A percentile compares a stretch with the other conserved stretches of the same genome.
Evolutionary conservation across 2,797 vertebrate genomes (phyloP).

Genomic region (Gambusia yucatana): DNA sequence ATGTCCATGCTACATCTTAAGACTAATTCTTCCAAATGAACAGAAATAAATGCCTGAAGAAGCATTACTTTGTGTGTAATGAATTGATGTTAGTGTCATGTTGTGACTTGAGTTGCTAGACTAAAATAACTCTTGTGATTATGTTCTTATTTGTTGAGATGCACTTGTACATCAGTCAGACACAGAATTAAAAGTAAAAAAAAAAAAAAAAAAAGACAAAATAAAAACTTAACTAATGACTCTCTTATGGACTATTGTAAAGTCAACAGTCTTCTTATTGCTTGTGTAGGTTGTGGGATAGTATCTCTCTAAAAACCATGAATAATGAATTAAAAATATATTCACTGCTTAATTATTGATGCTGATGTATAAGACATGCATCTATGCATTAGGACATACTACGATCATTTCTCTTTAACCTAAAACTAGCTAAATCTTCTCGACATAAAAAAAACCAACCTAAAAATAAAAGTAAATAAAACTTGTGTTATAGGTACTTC

Average conservation of each 20-base stretch:
- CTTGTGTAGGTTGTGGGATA: neutral
- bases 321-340: neutral
- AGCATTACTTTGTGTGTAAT: neutral
- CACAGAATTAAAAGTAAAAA: neutral
- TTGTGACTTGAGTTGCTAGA: neutral
- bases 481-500: neutral
- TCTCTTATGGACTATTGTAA: neutral
- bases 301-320: neutral
- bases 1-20: neutral
- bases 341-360: neutral
- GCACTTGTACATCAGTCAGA: neutral
- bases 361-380: neutral
- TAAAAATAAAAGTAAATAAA: neutral
- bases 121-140: neutral
- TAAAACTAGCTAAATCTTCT: constrained; percentile 15
- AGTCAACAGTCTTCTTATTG: neutral
- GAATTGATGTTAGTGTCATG: neutral
- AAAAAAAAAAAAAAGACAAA: neutral
- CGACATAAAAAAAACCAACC: neutral
- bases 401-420: neutral
- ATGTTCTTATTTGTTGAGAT: neutral
- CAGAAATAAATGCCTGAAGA: neutral
- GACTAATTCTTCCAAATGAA: neutral
- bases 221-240: neutral
- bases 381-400: neutral